Conservation (phyloP, 2,888 invertebrate genomes). For the Ecliptopera silaceata region DNA sequence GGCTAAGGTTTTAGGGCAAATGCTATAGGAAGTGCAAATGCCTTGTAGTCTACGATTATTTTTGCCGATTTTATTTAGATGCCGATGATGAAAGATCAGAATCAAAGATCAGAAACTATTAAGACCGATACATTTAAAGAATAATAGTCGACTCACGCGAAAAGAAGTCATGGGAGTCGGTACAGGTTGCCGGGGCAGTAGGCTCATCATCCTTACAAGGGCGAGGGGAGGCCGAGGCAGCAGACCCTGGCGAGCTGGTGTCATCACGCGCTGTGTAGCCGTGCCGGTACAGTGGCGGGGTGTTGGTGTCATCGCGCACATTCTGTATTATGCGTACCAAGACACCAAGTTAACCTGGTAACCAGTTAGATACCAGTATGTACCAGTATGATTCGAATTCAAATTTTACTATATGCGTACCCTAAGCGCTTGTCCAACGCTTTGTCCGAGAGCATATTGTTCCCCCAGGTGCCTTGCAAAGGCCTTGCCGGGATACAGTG, state of each 20-base stretch:
- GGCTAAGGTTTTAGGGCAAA: too few species aligned
- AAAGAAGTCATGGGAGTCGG: constrained; percentile 77
- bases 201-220: constrained; percentile 77
- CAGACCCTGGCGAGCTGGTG: constrained; percentile 79
- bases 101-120: too few species aligned
- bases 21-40: too few species aligned
- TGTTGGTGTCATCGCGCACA: constrained; percentile 72
- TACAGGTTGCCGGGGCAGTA: constrained; percentile 59
- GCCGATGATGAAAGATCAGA: too few species aligned
- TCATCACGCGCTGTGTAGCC: constrained; percentile 70
- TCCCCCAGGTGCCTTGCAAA: constrained; percentile 78
- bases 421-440: constrained; percentile 75
- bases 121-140: neutral
- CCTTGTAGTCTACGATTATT: too few species aligned
- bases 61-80: too few species aligned
- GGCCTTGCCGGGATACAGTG: constrained; percentile 77
- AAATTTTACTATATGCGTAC: constrained; percentile 46
- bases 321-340: too few species aligned
- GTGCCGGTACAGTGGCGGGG: constrained; percentile 76
- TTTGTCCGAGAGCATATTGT: constrained; percentile 77
- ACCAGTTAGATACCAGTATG: too few species aligned
- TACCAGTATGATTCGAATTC: neutral
- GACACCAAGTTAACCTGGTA: too few species aligned
- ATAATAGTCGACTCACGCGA: constrained; percentile 56
- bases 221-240: constrained; percentile 76